phyloP scores from a whole-genome alignment of 2,888 invertebrate genomes.

The Hypolimnas misippus region DNA sequence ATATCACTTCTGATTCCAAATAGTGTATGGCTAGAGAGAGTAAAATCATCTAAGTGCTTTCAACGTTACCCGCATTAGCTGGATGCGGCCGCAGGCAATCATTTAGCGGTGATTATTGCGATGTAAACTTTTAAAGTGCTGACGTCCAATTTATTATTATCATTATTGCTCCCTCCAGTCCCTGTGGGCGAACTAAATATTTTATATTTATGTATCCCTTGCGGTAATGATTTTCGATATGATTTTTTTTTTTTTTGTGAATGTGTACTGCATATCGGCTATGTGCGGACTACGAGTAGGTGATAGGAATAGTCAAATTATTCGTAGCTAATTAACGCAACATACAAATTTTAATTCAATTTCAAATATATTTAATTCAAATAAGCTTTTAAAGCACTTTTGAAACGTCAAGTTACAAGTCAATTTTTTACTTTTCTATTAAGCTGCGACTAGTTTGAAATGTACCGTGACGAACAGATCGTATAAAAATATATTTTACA shows the following conservation, averaged over 20 bases:
- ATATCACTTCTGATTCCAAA: background rate
- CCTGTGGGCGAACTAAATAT: background rate
- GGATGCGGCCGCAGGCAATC: conserved; percentile 18
- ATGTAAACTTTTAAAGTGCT: conserved; percentile 9
- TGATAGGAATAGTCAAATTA: too few relatives aligned
- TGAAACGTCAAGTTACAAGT: too few relatives aligned
- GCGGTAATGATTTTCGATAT: background rate
- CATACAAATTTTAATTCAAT: too few relatives aligned
- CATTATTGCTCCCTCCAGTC: background rate
- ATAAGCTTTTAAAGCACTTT: too few relatives aligned
- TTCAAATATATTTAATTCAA: too few relatives aligned
- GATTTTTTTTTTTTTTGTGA: background rate
- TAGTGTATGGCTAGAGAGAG: background rate
- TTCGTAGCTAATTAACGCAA: too few relatives aligned
- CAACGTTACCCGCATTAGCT: conserved; percentile 12
- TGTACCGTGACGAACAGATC: too few relatives aligned
- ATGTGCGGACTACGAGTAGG: too few relatives aligned
- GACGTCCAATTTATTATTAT: conserved; percentile 9
- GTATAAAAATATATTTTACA: too few relatives aligned
- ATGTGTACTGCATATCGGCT: too few relatives aligned
- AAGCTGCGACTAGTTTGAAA: too few relatives aligned
- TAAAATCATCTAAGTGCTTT: conserved; percentile 15
- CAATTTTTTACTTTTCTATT: too few relatives aligned
- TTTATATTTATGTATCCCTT: background rate
- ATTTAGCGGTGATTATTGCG: conserved; percentile 8